Conservation (phyloP, 2,797 vertebrate species). For the Siniperca undulata region DNA sequence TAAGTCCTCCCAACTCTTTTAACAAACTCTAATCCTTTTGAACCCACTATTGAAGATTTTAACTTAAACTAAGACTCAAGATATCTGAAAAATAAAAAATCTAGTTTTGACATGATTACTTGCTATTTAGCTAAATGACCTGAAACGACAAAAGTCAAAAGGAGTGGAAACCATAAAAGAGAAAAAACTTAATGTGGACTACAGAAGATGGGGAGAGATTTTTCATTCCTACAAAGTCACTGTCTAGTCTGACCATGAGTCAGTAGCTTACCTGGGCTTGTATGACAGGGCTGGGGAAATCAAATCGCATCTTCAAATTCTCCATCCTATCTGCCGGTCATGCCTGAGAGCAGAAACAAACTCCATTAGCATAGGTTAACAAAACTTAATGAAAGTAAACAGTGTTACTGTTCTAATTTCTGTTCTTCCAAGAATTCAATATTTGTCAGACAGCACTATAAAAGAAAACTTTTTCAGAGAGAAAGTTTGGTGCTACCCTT, state of each 20-base stretch:
- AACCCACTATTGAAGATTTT: not conserved
- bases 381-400: not conserved
- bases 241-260: not conserved
- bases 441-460: not conserved
- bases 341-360: slow-evolving; percentile 39
- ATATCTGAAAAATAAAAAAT: not conserved
- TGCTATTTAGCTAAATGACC: too few species aligned
- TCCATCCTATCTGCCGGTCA: slow-evolving; percentile 85
- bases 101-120: not conserved
- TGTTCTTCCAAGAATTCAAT: not conserved
- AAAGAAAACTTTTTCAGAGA: not conserved
- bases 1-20: not conserved
- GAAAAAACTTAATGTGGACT: too few species aligned
- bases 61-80: not conserved
- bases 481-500: not conserved
- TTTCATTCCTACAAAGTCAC: not conserved
- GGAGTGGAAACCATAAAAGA: not conserved
- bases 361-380: not conserved
- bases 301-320: slow-evolving; percentile 90
- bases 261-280: slow-evolving; percentile 91
- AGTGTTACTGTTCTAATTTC: not conserved
- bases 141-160: not conserved
- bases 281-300: slow-evolving; percentile 91
- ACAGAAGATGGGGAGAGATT: not conserved
- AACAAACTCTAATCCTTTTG: not conserved